Percentiles rank a stretch among this genome's conserved stretches.
These are phyloP conservation scores for Microplitis manilae DNA, from an alignment of 2,888 invertebrate species.

Conservation along the genomic window DNA sequence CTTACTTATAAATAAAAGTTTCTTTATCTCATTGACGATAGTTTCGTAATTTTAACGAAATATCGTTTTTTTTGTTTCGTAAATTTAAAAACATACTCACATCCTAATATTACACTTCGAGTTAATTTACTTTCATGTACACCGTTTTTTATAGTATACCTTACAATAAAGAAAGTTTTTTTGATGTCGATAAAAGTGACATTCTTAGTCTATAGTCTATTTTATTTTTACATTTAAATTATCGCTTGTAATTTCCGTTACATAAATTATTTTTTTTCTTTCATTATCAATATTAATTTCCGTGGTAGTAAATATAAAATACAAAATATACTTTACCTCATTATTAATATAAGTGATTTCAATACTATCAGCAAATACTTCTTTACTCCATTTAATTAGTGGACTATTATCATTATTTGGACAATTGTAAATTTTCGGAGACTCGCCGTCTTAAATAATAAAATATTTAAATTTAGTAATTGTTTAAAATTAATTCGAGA, in stretches of 20 bases:
- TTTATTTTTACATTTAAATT: neutral
- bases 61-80: too few relatives aligned
- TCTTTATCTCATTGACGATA: too few relatives aligned
- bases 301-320: neutral
- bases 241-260: neutral
- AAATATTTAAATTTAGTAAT: conserved; percentile 39
- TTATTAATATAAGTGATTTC: conserved; percentile 70
- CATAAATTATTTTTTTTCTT: neutral
- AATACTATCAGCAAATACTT: conserved; percentile 73
- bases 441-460: conserved; percentile 69
- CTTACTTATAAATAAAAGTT: too few relatives aligned
- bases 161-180: neutral
- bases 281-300: neutral
- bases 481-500: neutral
- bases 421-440: conserved; percentile 72
- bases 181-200: neutral
- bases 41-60: too few relatives aligned
- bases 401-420: conserved; percentile 69
- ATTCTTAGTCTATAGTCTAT: neutral
- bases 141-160: too few relatives aligned
- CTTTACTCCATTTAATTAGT: conserved; percentile 72
- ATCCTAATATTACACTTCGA: too few relatives aligned
- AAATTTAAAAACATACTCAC: too few relatives aligned
- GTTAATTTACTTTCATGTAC: too few relatives aligned
- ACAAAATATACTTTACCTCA: conserved; percentile 62